Evolutionary conservation across 30 jellyfish, hydroid and myxozoan genomes (phyloP).

Genomic region (Mastigias papua): DNA sequence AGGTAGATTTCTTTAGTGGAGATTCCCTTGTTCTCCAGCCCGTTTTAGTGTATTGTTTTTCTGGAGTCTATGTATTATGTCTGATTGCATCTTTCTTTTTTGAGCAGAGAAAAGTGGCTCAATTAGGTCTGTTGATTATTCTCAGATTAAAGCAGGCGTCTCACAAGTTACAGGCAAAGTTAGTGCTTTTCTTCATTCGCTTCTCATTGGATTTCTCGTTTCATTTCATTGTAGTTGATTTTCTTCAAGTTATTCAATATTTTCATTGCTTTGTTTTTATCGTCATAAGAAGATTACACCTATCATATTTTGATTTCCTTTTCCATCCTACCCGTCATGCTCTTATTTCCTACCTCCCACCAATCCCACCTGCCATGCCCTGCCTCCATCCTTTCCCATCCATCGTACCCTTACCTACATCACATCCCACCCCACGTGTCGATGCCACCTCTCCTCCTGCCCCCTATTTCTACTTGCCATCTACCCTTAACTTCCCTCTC

Average conservation of each 20-base stretch:
- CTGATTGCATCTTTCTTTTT: background rate
- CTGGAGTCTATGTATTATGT: background rate
- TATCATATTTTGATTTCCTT: background rate
- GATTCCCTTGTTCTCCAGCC: too few species aligned
- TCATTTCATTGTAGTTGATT: too few species aligned
- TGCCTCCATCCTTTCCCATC: background rate
- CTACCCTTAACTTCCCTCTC: background rate
- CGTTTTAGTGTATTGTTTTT: too few species aligned
- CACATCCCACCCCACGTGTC: background rate
- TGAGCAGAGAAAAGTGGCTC: constrained; percentile 46
- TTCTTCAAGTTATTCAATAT: too few species aligned
- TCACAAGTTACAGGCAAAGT: constrained; percentile 97
- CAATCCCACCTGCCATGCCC: background rate
- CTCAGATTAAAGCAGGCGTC: constrained; percentile 91
- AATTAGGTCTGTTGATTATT: constrained; percentile 84
- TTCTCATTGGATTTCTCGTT: background rate
- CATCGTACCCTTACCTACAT: background rate
- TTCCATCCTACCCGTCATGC: background rate
- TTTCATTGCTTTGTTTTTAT: too few species aligned
- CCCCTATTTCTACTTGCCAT: background rate
- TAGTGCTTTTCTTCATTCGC: background rate
- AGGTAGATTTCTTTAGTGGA: too few species aligned
- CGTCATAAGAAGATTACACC: too few species aligned
- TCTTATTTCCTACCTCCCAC: constrained; percentile 4
- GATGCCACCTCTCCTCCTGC: background rate